Evolutionary conservation across 2,797 vertebrate species (phyloP).

Genomic region (Melanotaenia parkinsoni): DNA sequence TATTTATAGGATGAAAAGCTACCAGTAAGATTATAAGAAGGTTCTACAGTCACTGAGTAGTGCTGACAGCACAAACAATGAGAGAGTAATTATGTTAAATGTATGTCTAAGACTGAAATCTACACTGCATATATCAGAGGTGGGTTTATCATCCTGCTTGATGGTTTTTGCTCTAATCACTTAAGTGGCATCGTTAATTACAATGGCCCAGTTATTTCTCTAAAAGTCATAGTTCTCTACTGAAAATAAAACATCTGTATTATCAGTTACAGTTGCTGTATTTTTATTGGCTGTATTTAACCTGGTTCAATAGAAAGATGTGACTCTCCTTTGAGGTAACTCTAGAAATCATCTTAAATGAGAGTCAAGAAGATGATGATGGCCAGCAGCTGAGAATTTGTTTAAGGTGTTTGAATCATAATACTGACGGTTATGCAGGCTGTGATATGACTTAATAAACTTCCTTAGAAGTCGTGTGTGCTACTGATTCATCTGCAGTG

Average conservation of each 20-base stretch:
- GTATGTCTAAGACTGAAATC: neutral
- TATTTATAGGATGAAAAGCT: too few species aligned
- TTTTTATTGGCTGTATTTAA: neutral
- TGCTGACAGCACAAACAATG: too few species aligned
- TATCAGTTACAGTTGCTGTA: neutral
- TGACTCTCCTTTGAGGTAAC: neutral
- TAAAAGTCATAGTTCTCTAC: too few species aligned
- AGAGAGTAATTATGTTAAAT: too few species aligned
- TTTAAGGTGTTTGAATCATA: neutral
- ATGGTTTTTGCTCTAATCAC: neutral
- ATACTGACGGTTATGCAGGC: neutral
- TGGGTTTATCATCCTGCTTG: neutral
- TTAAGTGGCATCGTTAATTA: neutral
- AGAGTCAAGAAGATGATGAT: too few species aligned
- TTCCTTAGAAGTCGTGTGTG: conserved; percentile 46
- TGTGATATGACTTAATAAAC: conserved; percentile 1
- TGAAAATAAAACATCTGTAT: too few species aligned
- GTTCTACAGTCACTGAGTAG: too few species aligned
- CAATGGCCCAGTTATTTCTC: neutral
- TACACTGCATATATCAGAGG: neutral
- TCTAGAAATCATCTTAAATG: neutral
- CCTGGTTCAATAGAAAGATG: neutral
- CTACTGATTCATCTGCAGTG: conserved; percentile 50
- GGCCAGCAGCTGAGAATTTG: too few species aligned
- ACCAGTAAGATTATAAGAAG: too few species aligned